Base-by-base conservation (phyloP, 2,113 vertebrate genomes). In the Panthera tigris region DNA sequence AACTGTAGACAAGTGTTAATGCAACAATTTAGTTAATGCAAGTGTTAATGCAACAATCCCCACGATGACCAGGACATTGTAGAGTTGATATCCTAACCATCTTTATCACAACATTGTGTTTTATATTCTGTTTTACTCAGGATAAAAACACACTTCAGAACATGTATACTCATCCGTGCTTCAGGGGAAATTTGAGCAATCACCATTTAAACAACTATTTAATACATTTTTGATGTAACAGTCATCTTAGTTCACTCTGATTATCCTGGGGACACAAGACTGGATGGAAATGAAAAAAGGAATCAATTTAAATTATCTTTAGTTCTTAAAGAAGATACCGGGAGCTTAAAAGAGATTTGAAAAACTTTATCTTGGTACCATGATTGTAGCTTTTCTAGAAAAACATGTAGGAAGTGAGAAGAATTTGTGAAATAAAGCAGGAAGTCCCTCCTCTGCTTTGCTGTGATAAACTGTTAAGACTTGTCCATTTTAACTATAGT, bases 351-450 rank as follows among this genome's bases (percentile, higher is more conserved):
- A 91, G 33, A 79, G 13, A 52, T 65, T 80, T 93, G 29, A 23
- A 87, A 91, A 78, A 31, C 36, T 83, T 84, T 19, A 73, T 79
- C 23, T 76, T 74, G 31, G 11, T 55, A 41, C 29, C 9, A 82
- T 65, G 29, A 55, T 73, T 68, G 50, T 52, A 76, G 27, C 12
- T 95, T 90, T 96, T 91, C 65, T 80, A 92, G 66, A 41, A 94
- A 71, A 63, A 63, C 41, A 52, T 18, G 10, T 1, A 63, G 5
- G 39, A 91, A 76, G 2, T 71, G 41, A 94, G 36, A 73, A 48
- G n/a, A 36, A 6, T 7, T 76, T 81, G 31, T 92, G 15, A n/a
- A 83, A 57, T 57, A 76, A 48, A 55, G 61, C 19, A 57, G 36
- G n/a, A 48, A 88, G 57, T 74, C 39, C 45, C 25, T 73, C 61